A percentile compares a stretch with the other conserved stretches of the same genome.
Conservation (phyloP, 2,113 vertebrate genomes). For the Arizona elegans region DNA sequence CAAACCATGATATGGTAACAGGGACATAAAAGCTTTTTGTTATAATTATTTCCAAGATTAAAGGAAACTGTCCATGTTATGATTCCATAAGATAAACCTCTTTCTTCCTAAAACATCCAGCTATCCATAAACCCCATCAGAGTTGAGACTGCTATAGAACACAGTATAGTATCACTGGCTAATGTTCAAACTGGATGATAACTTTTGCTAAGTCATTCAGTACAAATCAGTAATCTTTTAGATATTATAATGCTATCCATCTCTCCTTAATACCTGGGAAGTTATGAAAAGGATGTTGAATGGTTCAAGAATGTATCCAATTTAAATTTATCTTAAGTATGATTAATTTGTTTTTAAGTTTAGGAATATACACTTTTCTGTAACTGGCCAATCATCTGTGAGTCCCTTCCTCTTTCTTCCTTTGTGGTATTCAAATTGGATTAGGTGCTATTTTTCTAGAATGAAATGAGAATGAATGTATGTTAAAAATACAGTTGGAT, state of each 20-base stretch:
- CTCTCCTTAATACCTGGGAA: background rate
- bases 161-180: background rate
- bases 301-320: background rate
- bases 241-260: background rate
- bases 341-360: background rate
- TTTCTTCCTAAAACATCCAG: background rate
- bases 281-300: background rate
- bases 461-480: background rate
- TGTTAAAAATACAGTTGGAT: background rate
- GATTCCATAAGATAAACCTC: background rate
- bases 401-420: background rate
- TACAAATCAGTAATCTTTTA: background rate
- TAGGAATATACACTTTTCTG: background rate
- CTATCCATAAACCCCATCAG: constrained; percentile 11
- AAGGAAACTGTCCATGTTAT: background rate
- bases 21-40: background rate
- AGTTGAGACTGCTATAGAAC: constrained; percentile 6
- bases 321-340: background rate
- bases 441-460: background rate
- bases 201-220: background rate
- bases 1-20: background rate
- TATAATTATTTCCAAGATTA: background rate
- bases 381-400: background rate
- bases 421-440: background rate
- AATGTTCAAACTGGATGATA: constrained; percentile 1